Base-by-base conservation (phyloP, 2,113 vertebrate species). In the Trematocara macrostoma region DNA sequence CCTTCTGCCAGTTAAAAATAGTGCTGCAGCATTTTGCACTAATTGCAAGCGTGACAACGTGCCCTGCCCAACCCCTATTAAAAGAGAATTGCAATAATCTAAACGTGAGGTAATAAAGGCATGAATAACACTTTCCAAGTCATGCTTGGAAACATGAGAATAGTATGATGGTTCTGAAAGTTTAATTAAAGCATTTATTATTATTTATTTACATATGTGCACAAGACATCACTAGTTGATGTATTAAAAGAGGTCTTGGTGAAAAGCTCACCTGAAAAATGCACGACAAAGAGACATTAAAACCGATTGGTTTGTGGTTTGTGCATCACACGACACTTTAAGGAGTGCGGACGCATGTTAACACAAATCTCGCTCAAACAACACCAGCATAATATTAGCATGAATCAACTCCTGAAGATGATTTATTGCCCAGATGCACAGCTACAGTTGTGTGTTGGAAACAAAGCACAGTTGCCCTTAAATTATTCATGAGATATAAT, bases 401-500 rank as follows among this genome's bases (percentile, higher is more conserved):
- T 86, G 88, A 91, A 93, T 89, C 82, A 87, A 61, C 81, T 80
- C 52, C 38, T 85, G 86, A 87, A 93, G 85, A 90, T 91, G 85
- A 92, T 89, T 90, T 86, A 90, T 90, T 55, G 81, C 89, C 83
- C 90, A 87, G 79, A 84, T 84, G 59, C 88, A 87, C 56, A 34
- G 64, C 81, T 83, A 76, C 71, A 87, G 61, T 85, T 87, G 83
- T 84, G 64, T 84, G 34, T 79, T 42, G 67, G 79, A 91, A 93
- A 90, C 84, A 91, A 89, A 91, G 76, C 83, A 16, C 69, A 67
- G 51, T 84, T 23, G 10, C 3, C 8, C 45, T 42, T 94, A 86
- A 93, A 94, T 91, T 91, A 94, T 94, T 89, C 86, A 95, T 89
- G 67, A 87, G 83, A 23, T 74, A 89, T 88, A 94, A 94, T 92